Percentiles rank a stretch among this genome's conserved stretches.
These are phyloP conservation scores for Conus ventricosus DNA, from an alignment of 1,140 invertebrate genomes.

Conservation along the genomic window DNA sequence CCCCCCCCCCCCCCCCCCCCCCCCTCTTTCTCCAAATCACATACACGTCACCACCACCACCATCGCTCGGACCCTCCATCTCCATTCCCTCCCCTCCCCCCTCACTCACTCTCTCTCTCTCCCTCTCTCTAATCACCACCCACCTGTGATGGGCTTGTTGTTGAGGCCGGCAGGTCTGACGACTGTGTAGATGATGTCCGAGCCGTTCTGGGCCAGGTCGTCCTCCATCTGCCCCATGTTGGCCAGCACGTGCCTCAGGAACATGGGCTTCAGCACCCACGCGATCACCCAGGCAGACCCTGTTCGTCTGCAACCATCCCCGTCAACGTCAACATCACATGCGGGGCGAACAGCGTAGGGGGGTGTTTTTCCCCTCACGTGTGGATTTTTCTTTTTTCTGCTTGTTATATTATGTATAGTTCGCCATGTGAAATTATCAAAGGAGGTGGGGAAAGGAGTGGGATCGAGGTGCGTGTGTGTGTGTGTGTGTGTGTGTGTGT, in stretches of 20 bases:
- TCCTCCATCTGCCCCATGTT: constrained; percentile 72
- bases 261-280: constrained; percentile 65
- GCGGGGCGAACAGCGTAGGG: not conserved
- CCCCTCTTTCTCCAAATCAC: too few relatives aligned
- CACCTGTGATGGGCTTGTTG: constrained; percentile 52
- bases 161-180: constrained; percentile 68
- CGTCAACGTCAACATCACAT: too few relatives aligned
- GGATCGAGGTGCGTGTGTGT: too few relatives aligned
- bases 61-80: not conserved
- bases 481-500: too few relatives aligned
- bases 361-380: too few relatives aligned
- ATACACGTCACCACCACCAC: too few relatives aligned
- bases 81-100: not conserved
- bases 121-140: not conserved
- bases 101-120: not conserved
- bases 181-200: constrained; percentile 70
- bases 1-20: too few relatives aligned
- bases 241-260: constrained; percentile 62
- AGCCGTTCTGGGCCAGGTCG: constrained; percentile 58
- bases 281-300: constrained; percentile 62
- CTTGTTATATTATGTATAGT: too few relatives aligned
- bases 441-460: too few relatives aligned
- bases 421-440: too few relatives aligned
- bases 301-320: constrained; percentile 42
- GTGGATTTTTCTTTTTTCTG: too few relatives aligned